phyloP scores from a whole-genome alignment of 2,797 vertebrate species.

The Molossus alvarezi region DNA sequence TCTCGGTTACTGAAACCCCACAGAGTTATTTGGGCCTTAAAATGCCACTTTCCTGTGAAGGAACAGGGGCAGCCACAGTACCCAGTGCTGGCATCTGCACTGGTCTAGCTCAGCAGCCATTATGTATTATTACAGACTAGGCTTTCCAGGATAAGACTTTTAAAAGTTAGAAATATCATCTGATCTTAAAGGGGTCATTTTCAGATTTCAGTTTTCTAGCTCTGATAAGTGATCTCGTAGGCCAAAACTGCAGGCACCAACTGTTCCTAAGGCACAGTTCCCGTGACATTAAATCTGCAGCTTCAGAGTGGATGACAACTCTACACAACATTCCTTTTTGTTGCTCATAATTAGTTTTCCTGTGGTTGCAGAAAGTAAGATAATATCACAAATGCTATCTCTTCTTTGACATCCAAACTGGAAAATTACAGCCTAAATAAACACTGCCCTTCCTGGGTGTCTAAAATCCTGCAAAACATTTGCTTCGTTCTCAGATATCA shows the following conservation, averaged over 20 bases:
- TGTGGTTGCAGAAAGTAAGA: background rate
- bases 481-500: background rate
- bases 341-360: slow-evolving; percentile 75
- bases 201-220: slow-evolving; percentile 80
- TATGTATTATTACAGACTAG: slow-evolving; percentile 24
- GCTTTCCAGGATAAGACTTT: slow-evolving; percentile 64
- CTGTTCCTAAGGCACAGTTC: slow-evolving; percentile 53
- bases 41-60: background rate
- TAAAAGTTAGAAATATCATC: slow-evolving; percentile 80
- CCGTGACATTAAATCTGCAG: slow-evolving; percentile 40
- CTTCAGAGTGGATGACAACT: slow-evolving; percentile 51
- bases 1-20: background rate
- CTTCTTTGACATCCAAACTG: background rate
- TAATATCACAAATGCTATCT: background rate
- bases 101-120: slow-evolving; percentile 58
- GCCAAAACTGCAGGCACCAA: slow-evolving; percentile 59
- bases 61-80: background rate
- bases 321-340: slow-evolving; percentile 74
- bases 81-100: background rate
- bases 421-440: slow-evolving; percentile 13
- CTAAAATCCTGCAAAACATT: background rate
- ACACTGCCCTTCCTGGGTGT: background rate
- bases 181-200: slow-evolving; percentile 76
- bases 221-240: slow-evolving; percentile 47
- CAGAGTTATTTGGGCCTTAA: background rate